Conservation (phyloP, 2,797 vertebrate species). For the Microchirus variegatus region DNA sequence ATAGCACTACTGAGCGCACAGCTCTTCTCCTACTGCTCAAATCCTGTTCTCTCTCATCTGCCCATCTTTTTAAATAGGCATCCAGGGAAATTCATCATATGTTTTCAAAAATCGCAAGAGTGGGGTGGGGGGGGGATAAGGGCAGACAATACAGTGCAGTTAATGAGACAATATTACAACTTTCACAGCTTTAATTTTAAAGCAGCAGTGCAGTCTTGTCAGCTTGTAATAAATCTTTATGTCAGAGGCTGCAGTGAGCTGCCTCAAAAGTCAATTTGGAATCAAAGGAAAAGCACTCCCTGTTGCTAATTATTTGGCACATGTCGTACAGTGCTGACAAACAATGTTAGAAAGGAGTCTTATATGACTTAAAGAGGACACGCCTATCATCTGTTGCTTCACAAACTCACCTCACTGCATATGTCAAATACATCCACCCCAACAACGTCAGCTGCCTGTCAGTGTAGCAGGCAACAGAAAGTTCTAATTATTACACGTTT, state of each 20-base stretch:
- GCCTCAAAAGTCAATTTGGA: constrained; percentile 32
- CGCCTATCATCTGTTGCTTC: constrained; percentile 9
- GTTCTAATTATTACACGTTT: too few species aligned
- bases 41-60: constrained; percentile 64
- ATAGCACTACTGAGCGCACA: constrained; percentile 65
- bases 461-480: too few species aligned
- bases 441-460: too few species aligned
- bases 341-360: constrained; percentile 41
- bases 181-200: constrained; percentile 24
- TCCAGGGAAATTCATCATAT: constrained; percentile 56
- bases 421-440: too few species aligned
- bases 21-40: constrained; percentile 60
- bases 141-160: constrained; percentile 44
- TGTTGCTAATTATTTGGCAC: constrained; percentile 57
- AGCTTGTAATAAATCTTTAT: constrained; percentile 39
- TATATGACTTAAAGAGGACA: constrained; percentile 32
- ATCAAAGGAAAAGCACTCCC: constrained; percentile 47
- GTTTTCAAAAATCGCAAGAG: constrained; percentile 27
- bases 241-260: constrained; percentile 38
- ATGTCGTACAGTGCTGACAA: constrained; percentile 34
- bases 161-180: constrained; percentile 51
- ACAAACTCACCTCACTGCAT: too few species aligned
- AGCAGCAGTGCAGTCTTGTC: constrained; percentile 10
- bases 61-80: constrained; percentile 63
- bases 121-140: constrained; percentile 4